These are phyloP conservation scores for Nyctalus aviator DNA, from an alignment of 2,797 vertebrate genomes.

Conservation along the genomic window DNA sequence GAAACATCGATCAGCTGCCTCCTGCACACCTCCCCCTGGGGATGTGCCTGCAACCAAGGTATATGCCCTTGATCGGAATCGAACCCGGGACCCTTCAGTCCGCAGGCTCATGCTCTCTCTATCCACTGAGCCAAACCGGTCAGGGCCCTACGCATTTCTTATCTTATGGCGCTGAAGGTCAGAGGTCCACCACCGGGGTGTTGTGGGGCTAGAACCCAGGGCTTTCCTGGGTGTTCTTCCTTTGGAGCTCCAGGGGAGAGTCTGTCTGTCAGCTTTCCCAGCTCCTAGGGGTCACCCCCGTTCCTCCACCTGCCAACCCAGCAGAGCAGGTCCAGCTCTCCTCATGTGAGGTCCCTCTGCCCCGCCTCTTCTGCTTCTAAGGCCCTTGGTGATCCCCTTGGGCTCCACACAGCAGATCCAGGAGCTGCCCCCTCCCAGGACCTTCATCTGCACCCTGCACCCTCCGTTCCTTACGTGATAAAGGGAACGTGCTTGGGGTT, in stretches of 20 bases:
- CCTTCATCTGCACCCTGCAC: not conserved
- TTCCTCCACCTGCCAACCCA: not conserved
- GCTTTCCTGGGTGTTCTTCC: fast-evolving
- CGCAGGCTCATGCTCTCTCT: too few species aligned
- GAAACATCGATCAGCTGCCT: too few species aligned
- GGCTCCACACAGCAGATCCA: not conserved
- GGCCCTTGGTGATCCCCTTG: not conserved
- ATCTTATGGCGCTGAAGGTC: not conserved
- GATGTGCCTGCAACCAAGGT: too few species aligned
- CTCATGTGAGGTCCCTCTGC: not conserved
- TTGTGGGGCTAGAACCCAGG: not conserved
- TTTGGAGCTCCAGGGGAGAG: not conserved
- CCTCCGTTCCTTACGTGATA: fast-evolving
- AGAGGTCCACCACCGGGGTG: not conserved
- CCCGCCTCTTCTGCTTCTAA: not conserved
- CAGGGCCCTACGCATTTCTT: not conserved
- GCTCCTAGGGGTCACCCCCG: not conserved
- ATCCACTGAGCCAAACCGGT: too few species aligned
- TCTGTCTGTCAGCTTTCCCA: not conserved
- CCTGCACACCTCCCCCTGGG: too few species aligned
- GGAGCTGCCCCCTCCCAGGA: not conserved
- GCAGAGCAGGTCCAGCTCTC: not conserved
- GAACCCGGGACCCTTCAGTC: too few species aligned
- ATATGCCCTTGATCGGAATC: too few species aligned
- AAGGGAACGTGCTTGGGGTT: not conserved